Percentiles rank a stretch among this genome's conserved stretches.
Conservation (phyloP, 1,140 invertebrate genomes). For the Aphaenogaster rudis region DNA sequence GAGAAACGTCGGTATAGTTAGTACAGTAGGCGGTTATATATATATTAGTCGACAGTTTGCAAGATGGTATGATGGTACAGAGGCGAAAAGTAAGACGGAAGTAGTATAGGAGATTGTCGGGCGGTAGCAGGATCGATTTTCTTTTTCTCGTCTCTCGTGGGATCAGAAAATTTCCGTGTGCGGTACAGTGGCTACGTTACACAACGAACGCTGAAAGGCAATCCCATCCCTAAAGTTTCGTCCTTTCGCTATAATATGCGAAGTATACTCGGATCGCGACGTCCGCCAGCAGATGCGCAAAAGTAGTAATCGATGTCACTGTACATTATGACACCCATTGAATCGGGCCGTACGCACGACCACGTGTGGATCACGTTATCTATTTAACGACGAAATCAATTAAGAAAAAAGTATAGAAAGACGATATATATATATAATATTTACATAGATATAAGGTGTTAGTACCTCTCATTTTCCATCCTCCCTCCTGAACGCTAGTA, state of each 20-base stretch:
- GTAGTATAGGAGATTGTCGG: conserved; percentile 30
- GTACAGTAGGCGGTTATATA: conserved; percentile 23
- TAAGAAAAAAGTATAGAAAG: neutral
- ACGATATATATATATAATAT: conserved; percentile 9
- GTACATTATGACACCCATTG: neutral
- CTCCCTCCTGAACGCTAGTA: conserved; percentile 35
- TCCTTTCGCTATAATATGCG: neutral
- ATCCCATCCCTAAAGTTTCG: conserved; percentile 23
- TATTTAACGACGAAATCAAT: conserved; percentile 16
- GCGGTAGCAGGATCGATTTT: conserved; percentile 25
- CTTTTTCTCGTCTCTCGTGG: conserved; percentile 24
- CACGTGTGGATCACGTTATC: neutral
- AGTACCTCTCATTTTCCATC: conserved; percentile 16
- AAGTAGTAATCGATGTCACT: conserved; percentile 1
- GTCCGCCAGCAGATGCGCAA: conserved; percentile 21
- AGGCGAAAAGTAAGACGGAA: conserved; percentile 21
- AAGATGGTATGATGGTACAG: conserved; percentile 46
- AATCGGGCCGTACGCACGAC: neutral
- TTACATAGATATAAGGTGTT: conserved; percentile 21
- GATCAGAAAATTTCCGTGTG: conserved; percentile 38
- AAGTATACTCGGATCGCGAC: neutral
- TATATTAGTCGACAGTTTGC: conserved; percentile 49
- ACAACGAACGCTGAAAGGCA: conserved; percentile 37
- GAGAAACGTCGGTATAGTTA: conserved; percentile 38
- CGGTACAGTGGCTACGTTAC: conserved; percentile 37